phyloP scores from a whole-genome alignment of 2,113 vertebrate species.

The Protobothrops mucrosquamatus region DNA sequence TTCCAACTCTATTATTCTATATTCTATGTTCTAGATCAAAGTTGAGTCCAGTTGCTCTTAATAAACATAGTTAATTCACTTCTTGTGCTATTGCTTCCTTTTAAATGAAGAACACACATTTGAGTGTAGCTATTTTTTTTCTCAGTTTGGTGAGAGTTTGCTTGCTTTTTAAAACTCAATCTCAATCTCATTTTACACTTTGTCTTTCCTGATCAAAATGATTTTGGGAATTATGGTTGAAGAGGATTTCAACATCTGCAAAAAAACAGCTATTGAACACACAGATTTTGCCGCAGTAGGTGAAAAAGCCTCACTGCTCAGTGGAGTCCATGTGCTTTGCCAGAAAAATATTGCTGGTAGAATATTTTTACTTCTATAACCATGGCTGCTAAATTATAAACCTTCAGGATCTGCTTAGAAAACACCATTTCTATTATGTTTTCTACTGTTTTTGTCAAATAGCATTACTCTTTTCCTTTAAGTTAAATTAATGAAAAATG shows the following conservation, averaged over 20 bases:
- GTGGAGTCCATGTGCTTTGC: neutral
- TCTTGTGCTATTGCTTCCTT: neutral
- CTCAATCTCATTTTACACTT: neutral
- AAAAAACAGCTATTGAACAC: neutral
- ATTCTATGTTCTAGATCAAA: too few species aligned
- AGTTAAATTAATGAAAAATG: neutral
- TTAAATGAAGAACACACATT: neutral
- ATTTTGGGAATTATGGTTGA: neutral
- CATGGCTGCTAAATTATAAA: neutral
- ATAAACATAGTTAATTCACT: neutral
- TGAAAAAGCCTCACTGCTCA: neutral
- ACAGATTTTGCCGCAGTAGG: neutral
- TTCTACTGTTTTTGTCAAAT: neutral
- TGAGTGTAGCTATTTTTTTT: neutral
- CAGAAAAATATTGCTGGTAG: neutral
- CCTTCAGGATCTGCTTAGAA: neutral
- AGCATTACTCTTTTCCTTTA: neutral
- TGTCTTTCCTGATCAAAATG: neutral
- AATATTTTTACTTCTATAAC: neutral
- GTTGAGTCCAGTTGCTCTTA: neutral
- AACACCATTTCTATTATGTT: neutral
- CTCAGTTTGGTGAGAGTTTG: neutral
- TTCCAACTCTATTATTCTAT: too few species aligned
- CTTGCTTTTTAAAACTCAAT: neutral
- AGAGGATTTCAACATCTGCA: neutral